A percentile compares a stretch with the other conserved stretches of the same genome.
Evolutionary conservation across 2,113 vertebrate genomes (phyloP).

Genomic region (Anser brachyrhynchus): DNA sequence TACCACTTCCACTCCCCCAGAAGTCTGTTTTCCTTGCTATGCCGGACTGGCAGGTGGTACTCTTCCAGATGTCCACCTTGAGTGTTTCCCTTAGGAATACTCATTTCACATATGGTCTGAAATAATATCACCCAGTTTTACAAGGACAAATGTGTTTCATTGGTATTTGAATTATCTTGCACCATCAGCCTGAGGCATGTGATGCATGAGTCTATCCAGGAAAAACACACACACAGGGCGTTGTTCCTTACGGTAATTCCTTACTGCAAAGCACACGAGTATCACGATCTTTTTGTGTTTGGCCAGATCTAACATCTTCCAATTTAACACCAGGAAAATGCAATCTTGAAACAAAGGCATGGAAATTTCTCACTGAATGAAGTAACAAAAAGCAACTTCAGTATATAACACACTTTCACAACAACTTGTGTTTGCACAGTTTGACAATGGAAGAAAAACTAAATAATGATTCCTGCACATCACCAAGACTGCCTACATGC

Average conservation of each 20-base stretch:
- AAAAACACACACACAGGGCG: background rate
- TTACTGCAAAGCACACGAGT: background rate
- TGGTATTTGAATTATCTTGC: background rate
- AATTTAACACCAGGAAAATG: background rate
- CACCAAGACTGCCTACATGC: background rate
- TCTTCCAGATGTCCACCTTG: background rate
- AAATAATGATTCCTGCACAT: background rate
- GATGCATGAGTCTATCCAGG: background rate
- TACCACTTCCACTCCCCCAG: background rate
- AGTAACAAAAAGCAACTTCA: background rate
- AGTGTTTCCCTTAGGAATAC: background rate
- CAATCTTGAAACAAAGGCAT: background rate
- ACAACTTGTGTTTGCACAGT: background rate
- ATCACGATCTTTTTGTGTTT: background rate
- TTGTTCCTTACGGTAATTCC: background rate
- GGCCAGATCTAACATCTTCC: background rate
- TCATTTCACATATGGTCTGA: background rate
- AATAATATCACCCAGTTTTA: background rate
- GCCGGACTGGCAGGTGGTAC: background rate
- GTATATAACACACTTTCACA: background rate
- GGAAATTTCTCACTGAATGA: background rate
- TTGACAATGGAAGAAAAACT: background rate
- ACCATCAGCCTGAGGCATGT: background rate
- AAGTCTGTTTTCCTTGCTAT: background rate
- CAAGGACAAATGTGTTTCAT: background rate